Conservation (phyloP, 2,797 vertebrate genomes). For the Gila robusta region DNA sequence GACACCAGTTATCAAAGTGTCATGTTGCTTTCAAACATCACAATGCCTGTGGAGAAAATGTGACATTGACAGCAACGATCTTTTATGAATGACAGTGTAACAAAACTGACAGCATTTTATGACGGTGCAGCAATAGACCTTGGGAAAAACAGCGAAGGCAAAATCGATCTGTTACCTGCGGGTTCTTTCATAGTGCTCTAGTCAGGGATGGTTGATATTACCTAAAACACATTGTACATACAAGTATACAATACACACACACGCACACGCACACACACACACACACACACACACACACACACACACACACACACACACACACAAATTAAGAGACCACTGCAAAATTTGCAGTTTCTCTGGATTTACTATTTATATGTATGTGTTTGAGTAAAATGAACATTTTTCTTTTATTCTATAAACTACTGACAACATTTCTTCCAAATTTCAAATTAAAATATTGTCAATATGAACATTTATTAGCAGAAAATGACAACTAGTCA, state of each 20-base stretch:
- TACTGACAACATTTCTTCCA: too few relatives aligned
- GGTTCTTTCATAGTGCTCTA: not conserved
- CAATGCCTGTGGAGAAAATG: constrained; percentile 14
- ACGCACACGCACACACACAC: not conserved
- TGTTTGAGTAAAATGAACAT: not conserved
- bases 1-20: constrained; percentile 22
- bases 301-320: too few relatives aligned
- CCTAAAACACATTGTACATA: not conserved
- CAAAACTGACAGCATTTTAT: constrained; percentile 37
- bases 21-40: constrained; percentile 38
- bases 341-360: too few relatives aligned
- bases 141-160: constrained; percentile 14
- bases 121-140: not conserved
- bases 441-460: too few relatives aligned
- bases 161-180: not conserved
- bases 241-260: not conserved
- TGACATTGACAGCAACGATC: constrained; percentile 28
- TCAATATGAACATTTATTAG: not conserved
- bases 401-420: too few relatives aligned
- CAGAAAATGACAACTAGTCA: not conserved
- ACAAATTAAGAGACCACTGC: too few relatives aligned
- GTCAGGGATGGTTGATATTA: not conserved
- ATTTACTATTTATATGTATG: too few relatives aligned
- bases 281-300: not conserved
- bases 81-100: constrained; percentile 33